Evolutionary conservation across 2,113 vertebrate genomes (phyloP).

Genomic region (Loxodonta africana): DNA sequence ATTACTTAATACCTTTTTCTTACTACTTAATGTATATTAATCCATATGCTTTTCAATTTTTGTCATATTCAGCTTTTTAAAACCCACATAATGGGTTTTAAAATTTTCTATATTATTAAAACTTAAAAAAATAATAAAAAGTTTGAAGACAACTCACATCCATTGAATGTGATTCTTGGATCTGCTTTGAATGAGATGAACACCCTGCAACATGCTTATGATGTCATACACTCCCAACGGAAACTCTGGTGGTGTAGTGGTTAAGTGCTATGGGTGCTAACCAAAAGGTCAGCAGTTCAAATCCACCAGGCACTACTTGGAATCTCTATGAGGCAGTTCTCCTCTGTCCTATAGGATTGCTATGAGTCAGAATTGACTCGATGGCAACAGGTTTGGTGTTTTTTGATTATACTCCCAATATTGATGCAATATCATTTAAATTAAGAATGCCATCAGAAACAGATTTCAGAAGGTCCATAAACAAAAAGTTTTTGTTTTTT

Average conservation of each 20-base stretch:
- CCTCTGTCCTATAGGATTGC: no score
- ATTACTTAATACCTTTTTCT: not conserved
- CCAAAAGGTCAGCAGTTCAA: no score
- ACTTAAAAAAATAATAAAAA: not conserved
- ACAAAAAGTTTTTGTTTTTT: conserved; percentile 67
- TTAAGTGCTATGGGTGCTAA: no score
- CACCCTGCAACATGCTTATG: conserved; percentile 89
- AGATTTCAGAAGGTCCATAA: conserved; percentile 89
- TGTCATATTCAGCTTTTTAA: not conserved
- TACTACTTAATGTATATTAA: not conserved
- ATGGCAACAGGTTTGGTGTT: no score
- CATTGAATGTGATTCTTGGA: conserved; percentile 90
- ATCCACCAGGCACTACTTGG: no score
- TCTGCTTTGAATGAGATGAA: conserved; percentile 89
- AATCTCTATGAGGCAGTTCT: no score
- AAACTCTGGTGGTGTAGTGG: no score
- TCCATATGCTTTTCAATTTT: not conserved
- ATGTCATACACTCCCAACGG: conserved; percentile 89
- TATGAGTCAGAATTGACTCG: no score
- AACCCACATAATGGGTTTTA: not conserved
- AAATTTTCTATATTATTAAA: not conserved
- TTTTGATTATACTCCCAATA: not conserved
- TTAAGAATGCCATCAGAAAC: conserved; percentile 88
- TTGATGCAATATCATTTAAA: conserved; percentile 86
- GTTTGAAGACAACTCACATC: conserved; percentile 89